Base-by-base conservation (phyloP, 2,888 invertebrate species). In the Unio pictorum region DNA sequence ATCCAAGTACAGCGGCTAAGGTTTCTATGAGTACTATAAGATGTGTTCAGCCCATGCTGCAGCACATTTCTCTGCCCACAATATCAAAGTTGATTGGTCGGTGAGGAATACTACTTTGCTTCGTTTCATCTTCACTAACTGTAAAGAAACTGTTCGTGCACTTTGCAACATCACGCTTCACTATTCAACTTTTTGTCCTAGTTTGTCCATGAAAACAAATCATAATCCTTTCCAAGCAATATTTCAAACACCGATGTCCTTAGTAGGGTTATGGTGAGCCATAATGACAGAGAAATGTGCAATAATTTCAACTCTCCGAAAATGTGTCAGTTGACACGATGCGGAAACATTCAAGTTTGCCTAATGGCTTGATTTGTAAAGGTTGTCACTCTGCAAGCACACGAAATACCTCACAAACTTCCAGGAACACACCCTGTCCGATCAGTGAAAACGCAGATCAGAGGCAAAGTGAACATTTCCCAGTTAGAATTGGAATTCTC, bases 11-110 rank as follows among this genome's bases (percentile, higher is more conserved):
- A 55, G 56, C 18, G 69, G 73, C 2, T 58, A 69, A n/a, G 59
- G 62, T 11, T 73, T 73, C n/a, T 73, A 73, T 28, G 73, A 73
- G 26, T 70, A 70, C 57, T 70, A 73, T n/a, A 67, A 59, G 20
- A 61, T 61, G 54, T 73, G 67, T n/a, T 64, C 66, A 7, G 55
- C 61, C 11, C n/a, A 64, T n/a, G 70, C 73, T 2, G 73, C 73
- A 26, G 67, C 69, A 15, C 67, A 68, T 55, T 18, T 70, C 4
- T 58, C 23, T 18, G 68, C 63, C 30, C 28, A 63, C 66, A 18
- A 67, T 66, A 15, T 62, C 55, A 45, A 56, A 17, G 58, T 65
- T 0, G 69, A 67, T 26, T 69, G 69, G 67, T 67, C 68, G 7
- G 58, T 67, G 4, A 23, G 65, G 20, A 71, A 71, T 20, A 71